These are phyloP conservation scores for Sinodicranocentrus sp. DNA, from an alignment of 2,888 invertebrate species.

Conservation along the genomic window DNA sequence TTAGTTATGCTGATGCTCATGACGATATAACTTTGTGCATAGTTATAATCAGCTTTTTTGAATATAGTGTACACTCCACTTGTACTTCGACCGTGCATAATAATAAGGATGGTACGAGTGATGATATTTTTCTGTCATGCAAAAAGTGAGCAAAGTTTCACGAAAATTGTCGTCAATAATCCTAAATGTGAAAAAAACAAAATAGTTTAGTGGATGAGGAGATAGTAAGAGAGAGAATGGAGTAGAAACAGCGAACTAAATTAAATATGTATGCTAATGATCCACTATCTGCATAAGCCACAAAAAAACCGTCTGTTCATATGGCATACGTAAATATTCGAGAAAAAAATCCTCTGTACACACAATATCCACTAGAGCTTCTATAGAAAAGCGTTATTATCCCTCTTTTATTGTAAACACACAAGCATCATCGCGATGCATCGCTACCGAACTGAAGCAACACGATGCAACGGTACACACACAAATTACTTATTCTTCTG, in stretches of 20 bases:
- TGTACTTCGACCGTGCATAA: neutral
- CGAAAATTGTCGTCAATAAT: slow-evolving; percentile 51
- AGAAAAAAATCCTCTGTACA: too few relatives aligned
- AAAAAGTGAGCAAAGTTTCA: slow-evolving; percentile 28
- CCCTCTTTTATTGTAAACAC: neutral
- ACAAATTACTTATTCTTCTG: slow-evolving; percentile 61
- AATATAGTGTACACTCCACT: too few relatives aligned
- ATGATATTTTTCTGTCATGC: slow-evolving; percentile 15
- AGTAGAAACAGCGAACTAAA: slow-evolving; percentile 38
- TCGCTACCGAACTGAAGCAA: slow-evolving; percentile 22
- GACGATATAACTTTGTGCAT: neutral
- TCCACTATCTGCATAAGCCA: slow-evolving; percentile 15
- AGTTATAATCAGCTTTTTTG: too few relatives aligned
- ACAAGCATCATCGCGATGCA: neutral
- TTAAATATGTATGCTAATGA: slow-evolving; percentile 64
- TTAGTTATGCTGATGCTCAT: neutral
- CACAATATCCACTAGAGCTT: too few relatives aligned
- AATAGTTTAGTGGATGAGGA: slow-evolving; percentile 26
- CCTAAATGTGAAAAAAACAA: slow-evolving; percentile 38
- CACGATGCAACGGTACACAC: slow-evolving; percentile 55
- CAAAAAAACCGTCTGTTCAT: neutral
- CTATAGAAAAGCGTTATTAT: neutral
- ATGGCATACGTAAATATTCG: too few relatives aligned
- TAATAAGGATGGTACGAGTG: neutral
- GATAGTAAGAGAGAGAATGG: neutral